A percentile compares a stretch with the other conserved stretches of the same genome.
Conservation (phyloP, 2,888 invertebrate species). For the Aphelenchoides bicaudatus region DNA sequence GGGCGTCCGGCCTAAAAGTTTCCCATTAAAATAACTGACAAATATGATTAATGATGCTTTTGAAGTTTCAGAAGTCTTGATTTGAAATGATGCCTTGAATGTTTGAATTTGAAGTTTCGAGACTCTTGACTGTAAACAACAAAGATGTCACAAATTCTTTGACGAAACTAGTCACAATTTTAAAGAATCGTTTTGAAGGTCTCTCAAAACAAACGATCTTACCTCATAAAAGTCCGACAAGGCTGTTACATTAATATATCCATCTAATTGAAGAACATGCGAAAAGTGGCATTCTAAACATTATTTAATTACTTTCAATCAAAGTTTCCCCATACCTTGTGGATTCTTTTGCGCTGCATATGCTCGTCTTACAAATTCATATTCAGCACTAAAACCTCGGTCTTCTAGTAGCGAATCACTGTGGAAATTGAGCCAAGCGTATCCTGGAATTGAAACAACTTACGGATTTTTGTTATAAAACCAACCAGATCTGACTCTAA, state of each 20-base stretch:
- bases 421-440: slow-evolving; percentile 63
- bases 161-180: too few relatives aligned
- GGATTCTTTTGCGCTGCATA: neutral
- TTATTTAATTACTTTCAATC: neutral
- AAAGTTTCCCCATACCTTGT: too few relatives aligned
- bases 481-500: slow-evolving; percentile 46
- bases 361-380: slow-evolving; percentile 41
- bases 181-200: too few relatives aligned
- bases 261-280: slow-evolving; percentile 39
- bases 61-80: too few relatives aligned
- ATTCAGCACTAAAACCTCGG: slow-evolving; percentile 62
- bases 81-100: too few relatives aligned
- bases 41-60: neutral
- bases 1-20: slow-evolving; percentile 11
- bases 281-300: slow-evolving; percentile 47
- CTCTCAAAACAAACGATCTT: neutral
- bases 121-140: too few relatives aligned
- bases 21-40: neutral
- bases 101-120: too few relatives aligned
- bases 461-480: too few relatives aligned
- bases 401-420: slow-evolving; percentile 62
- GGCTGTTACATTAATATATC: slow-evolving; percentile 36
- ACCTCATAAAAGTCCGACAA: slow-evolving; percentile 31
- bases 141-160: too few relatives aligned
- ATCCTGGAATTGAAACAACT: too few relatives aligned